A percentile compares a stretch with the other conserved stretches of the same genome.
These are phyloP conservation scores for Danio albolineatus DNA, from an alignment of 2,797 vertebrate genomes.

Conservation along the genomic window DNA sequence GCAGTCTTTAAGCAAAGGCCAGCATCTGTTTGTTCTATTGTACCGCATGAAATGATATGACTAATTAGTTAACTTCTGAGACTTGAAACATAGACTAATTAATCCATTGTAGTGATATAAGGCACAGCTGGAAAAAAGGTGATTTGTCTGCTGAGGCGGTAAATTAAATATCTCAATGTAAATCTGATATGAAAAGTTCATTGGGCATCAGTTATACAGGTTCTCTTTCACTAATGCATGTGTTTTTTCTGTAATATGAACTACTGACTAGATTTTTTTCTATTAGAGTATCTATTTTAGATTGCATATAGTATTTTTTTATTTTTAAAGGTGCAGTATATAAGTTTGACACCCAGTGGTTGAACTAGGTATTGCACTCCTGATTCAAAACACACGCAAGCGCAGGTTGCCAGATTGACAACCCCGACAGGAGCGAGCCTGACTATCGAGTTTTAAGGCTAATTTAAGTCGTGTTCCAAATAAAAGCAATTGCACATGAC, in stretches of 20 bases:
- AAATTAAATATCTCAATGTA: neutral
- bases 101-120: constrained; percentile 9
- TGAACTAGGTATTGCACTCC: too few species aligned
- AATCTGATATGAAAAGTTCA: neutral
- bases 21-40: constrained; percentile 29
- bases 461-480: too few species aligned
- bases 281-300: too few species aligned
- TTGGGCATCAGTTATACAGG: neutral
- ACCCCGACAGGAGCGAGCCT: too few species aligned
- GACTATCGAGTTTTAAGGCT: too few species aligned
- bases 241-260: neutral
- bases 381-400: too few species aligned
- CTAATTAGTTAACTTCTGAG: constrained; percentile 27
- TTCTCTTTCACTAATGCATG: neutral
- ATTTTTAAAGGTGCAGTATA: too few species aligned
- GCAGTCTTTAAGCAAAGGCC: constrained; percentile 15
- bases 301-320: too few species aligned
- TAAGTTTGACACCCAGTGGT: too few species aligned
- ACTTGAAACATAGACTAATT: constrained; percentile 13
- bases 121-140: neutral
- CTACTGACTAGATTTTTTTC: too few species aligned
- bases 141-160: neutral
- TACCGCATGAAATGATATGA: constrained; percentile 10
- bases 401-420: too few species aligned
- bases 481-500: too few species aligned